Percentiles rank a stretch among this genome's conserved stretches.
phyloP scores from a whole-genome alignment of 2,113 vertebrate genomes.

The Vireo altiloquus region DNA sequence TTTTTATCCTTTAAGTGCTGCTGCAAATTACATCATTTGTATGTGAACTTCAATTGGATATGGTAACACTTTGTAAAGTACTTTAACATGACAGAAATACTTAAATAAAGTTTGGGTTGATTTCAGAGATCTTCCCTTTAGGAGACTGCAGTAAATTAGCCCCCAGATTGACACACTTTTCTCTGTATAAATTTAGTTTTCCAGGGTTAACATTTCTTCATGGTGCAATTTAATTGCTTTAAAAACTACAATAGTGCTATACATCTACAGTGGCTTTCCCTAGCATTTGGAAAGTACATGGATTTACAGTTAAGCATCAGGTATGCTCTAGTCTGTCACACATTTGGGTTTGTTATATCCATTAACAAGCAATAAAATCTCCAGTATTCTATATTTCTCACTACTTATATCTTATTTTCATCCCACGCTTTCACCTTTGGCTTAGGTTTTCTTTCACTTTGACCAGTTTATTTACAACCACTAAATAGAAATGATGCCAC shows the following conservation, averaged over 20 bases:
- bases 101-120: background rate
- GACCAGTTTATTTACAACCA: background rate
- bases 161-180: background rate
- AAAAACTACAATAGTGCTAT: background rate
- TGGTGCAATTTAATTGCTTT: constrained; percentile 20
- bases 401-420: background rate
- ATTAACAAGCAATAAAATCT: constrained; percentile 27
- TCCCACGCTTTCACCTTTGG: background rate
- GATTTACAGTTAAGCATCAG: constrained; percentile 38
- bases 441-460: background rate
- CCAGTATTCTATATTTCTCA: background rate
- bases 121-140: constrained; percentile 29
- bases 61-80: constrained; percentile 17
- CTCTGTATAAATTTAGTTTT: background rate
- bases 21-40: background rate
- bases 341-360: constrained; percentile 39
- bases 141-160: background rate
- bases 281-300: constrained; percentile 1
- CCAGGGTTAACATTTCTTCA: background rate
- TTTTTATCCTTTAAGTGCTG: background rate
- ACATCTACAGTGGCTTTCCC: background rate
- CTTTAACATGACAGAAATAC: constrained; percentile 8
- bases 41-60: background rate
- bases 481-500: background rate
- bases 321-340: background rate